Evolutionary conservation across 2,797 vertebrate genomes (phyloP), one percentile per base, ranked within the genome.

Genomic region (Buceros bicornis): DNA sequence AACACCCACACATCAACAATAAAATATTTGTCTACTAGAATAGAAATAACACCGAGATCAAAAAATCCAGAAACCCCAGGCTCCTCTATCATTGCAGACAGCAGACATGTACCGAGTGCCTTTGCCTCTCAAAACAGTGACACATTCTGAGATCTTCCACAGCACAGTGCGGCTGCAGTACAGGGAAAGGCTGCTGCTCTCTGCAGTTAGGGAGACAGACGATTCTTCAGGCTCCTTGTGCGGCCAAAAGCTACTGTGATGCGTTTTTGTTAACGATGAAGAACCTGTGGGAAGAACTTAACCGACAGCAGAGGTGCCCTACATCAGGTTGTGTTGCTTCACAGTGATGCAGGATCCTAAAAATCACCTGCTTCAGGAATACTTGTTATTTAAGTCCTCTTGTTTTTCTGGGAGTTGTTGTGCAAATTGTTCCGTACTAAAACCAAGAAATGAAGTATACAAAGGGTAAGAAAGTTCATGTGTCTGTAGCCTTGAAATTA

Each of bases 1-100:
- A 93, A 89, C 43, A 94, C n/a, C 35, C n/a, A 77, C 42, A 82
- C 11, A 82, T 65, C 76, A 92, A 64, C 67, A 93, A 66, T 42
- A 66, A 94, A 87, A 60, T 64, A 77, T 48, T 76, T 89, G 31
- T 60, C 77, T 77, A 22, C 73, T 60, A 57, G 48, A 71, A 81
- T n/a, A 35, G 45, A 86, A 87, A 60, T 22, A 87, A 16, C 9
- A 62, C 4, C 31, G 57, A 90, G 85, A 73, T 25, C 65, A 84
- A 67, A 58, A 95, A 92, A 66, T 25, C 18, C 65, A 72, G 54
- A 94, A 91, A 60, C 24, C 5, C 4, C 56, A 48, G 31, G 21
- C 60, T 91, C 35, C 13, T 81, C 29, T 58, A 1, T 54, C 47
- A 26, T 24, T 67, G 53, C 9, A 33, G 54, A 62, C 22, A 62